phyloP scores from a whole-genome alignment of 1,140 invertebrate genomes.

The Euwallacea similis region DNA sequence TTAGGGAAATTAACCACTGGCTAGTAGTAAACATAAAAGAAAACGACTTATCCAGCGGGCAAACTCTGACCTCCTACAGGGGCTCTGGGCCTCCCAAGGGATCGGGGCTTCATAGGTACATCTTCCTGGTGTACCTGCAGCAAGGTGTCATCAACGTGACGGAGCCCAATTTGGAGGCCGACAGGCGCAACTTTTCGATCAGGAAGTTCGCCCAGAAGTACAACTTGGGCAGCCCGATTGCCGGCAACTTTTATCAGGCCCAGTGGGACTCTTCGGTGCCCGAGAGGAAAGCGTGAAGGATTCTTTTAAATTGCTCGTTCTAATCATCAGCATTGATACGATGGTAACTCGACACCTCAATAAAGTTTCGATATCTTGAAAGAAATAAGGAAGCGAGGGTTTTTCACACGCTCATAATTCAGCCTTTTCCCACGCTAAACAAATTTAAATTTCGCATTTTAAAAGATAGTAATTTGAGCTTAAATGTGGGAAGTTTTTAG shows the following conservation, averaged over 20 bases:
- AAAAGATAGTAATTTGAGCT: constrained; percentile 44
- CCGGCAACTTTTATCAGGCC: constrained; percentile 52
- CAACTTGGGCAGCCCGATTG: constrained; percentile 50
- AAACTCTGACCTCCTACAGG: constrained; percentile 60
- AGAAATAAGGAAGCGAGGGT: constrained; percentile 23
- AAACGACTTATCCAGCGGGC: constrained; percentile 62
- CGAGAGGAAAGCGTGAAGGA: not conserved
- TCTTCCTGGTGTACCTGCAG: constrained; percentile 67
- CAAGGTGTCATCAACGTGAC: constrained; percentile 55
- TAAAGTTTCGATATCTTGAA: constrained; percentile 6
- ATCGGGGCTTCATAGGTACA: constrained; percentile 67
- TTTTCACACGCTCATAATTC: constrained; percentile 35
- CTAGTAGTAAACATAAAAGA: constrained; percentile 87
- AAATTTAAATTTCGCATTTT: constrained; percentile 43
- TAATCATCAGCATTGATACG: not conserved
- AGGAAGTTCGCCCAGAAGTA: constrained; percentile 53
- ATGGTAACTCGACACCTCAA: not conserved
- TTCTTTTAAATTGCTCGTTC: not conserved
- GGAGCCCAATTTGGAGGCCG: constrained; percentile 49
- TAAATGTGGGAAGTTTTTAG: constrained; percentile 45
- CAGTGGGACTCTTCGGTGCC: constrained; percentile 55
- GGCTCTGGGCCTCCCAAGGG: constrained; percentile 54
- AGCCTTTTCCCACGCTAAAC: constrained; percentile 44
- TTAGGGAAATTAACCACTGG: constrained; percentile 66
- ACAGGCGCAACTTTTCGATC: constrained; percentile 47